These are phyloP conservation scores for Thysanoteuthis rhombus DNA, from an alignment of 2,888 invertebrate species.

Conservation along the genomic window DNA sequence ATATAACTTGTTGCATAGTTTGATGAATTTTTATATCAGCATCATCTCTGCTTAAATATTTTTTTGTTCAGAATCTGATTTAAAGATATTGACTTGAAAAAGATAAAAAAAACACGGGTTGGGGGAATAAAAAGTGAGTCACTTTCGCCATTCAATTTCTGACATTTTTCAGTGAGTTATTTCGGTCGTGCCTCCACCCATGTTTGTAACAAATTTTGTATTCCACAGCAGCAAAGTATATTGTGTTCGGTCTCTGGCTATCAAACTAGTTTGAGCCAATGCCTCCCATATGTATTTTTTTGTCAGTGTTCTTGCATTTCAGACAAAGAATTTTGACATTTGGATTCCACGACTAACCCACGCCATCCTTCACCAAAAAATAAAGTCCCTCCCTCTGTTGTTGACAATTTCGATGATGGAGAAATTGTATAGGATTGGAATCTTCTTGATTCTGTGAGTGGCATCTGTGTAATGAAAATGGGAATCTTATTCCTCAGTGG, in stretches of 20 bases:
- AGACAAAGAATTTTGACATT: neutral
- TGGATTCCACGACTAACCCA: neutral
- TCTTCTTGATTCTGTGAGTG: neutral
- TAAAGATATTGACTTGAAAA: neutral
- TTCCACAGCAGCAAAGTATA: neutral
- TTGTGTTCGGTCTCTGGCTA: neutral
- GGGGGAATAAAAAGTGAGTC: neutral
- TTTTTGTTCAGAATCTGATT: neutral
- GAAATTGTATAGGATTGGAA: neutral
- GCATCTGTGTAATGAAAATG: neutral
- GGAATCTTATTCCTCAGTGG: neutral
- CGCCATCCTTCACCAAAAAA: neutral
- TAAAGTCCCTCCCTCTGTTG: neutral
- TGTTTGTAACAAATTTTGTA: neutral
- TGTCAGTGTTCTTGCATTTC: neutral
- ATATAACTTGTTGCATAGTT: neutral
- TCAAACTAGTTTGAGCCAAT: neutral
- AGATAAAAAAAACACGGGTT: neutral
- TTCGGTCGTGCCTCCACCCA: neutral
- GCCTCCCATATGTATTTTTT: neutral
- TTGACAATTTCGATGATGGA: constrained; percentile 12
- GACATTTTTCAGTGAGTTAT: neutral
- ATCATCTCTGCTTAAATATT: too few relatives aligned
- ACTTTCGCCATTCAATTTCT: neutral
- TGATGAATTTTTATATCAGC: too few relatives aligned